Evolutionary conservation across 2,888 invertebrate species (phyloP), one percentile per base, ranked within the genome.

Genomic region (Proisotoma minuta): DNA sequence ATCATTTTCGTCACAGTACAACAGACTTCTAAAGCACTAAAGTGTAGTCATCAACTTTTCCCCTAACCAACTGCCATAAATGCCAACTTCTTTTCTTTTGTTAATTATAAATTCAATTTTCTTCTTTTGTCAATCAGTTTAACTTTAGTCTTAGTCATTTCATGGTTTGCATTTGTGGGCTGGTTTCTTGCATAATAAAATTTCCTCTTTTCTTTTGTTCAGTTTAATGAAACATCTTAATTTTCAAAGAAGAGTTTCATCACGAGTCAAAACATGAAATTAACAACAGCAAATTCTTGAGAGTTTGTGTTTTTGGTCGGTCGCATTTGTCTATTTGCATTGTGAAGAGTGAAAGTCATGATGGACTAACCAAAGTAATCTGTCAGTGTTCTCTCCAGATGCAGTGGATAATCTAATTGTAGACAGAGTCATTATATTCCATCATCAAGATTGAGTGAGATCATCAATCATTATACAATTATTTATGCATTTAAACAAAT

Each of bases 371-470:
- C 57, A 28, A 59, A 61, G 64, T 60, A 66, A 70, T 70, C 62
- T 65, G 66, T 70, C 70, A 66, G 59, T 70, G 70, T 60, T 67
- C 54, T 57, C 59, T 43, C 59, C 70, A 70, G 70, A 68, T 67
- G 70, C 64, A n/a, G n/a, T n/a, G n/a, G n/a, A n/a, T n/a, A n/a
- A 64, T 68, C 66, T 68, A 68, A 68, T 68, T 68, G 70, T 57
- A 63, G 65, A 70, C 65, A 66, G 66, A 70, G 66, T 70, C 70
- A 70, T 70, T 68, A 70, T n/a, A n/a, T n/a, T n/a, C n/a, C n/a
- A n/a, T n/a, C n/a, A n/a, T n/a, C n/a, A n/a, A n/a, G n/a, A n/a
- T n/a, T n/a, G n/a, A n/a, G n/a, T n/a, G n/a, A n/a, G n/a, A n/a
- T n/a, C n/a, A n/a, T n/a, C n/a, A n/a, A n/a, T n/a, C n/a, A n/a